Evolutionary conservation across 2,888 invertebrate genomes (phyloP).

Genomic region (Agriopis leucophaearia): DNA sequence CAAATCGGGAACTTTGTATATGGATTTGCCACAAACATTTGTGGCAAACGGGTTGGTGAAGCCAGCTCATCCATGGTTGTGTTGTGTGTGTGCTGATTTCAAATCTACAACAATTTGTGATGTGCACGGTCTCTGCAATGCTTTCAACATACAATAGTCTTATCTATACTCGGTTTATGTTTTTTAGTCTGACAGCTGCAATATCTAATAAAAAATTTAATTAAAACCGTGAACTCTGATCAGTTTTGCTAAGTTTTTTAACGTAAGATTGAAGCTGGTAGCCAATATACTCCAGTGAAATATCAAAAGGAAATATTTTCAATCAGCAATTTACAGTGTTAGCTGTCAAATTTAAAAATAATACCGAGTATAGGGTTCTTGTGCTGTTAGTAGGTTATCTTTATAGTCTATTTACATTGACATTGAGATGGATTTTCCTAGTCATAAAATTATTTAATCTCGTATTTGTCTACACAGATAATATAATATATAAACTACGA

Average conservation of each 20-base stretch:
- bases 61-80: not conserved
- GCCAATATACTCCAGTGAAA: too few species aligned
- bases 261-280: too few species aligned
- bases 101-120: conserved; percentile 23
- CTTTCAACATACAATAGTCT: conserved; percentile 35
- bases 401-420: conserved; percentile 26
- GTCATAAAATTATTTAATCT: conserved; percentile 19
- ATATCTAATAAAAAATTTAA: too few species aligned
- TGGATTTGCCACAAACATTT: too few species aligned
- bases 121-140: conserved; percentile 37
- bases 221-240: too few species aligned
- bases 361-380: not conserved
- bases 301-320: too few species aligned
- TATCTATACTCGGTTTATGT: too few species aligned
- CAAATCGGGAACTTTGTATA: not conserved
- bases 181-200: too few species aligned
- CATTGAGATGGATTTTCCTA: conserved; percentile 50
- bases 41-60: not conserved
- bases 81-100: not conserved
- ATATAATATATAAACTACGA: not conserved
- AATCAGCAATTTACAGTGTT: too few species aligned
- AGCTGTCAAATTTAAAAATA: too few species aligned
- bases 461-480: not conserved
- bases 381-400: conserved; percentile 31
- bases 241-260: too few species aligned